Evolutionary conservation across 2,113 vertebrate genomes (phyloP).

Genomic region (Salvelinus sp.): DNA sequence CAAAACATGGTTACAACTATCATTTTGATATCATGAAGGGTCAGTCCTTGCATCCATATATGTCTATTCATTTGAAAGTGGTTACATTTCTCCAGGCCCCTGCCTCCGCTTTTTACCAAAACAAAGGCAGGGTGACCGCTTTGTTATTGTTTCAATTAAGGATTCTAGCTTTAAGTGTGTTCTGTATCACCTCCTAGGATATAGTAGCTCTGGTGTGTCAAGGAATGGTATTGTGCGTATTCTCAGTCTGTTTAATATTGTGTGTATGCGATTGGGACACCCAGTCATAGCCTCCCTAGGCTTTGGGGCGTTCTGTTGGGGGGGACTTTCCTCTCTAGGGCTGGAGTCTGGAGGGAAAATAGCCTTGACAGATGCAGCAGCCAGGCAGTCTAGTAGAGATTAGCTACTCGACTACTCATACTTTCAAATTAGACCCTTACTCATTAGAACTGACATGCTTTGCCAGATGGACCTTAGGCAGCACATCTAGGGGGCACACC

Average conservation of each 20-base stretch:
- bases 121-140: no score
- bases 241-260: conserved; percentile 49
- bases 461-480: not conserved
- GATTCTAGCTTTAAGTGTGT: not conserved
- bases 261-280: conserved; percentile 46
- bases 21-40: no score
- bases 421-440: conserved; percentile 68
- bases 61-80: no score
- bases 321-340: conserved; percentile 65
- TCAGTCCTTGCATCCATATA: no score
- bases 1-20: no score
- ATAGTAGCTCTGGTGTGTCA: conserved; percentile 20
- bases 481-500: no score
- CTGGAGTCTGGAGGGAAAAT: conserved; percentile 52
- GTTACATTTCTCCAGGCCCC: no score
- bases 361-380: conserved; percentile 66
- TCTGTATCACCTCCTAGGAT: not conserved
- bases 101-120: no score
- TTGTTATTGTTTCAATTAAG: no score
- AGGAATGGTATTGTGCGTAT: conserved; percentile 42
- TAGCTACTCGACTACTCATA: conserved; percentile 42
- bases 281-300: conserved; percentile 50
- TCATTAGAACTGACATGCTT: conserved; percentile 48
- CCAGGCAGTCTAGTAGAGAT: conserved; percentile 26
- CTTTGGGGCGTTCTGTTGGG: conserved; percentile 24